Percentiles rank a stretch among this genome's conserved stretches.
Conservation (phyloP, 2,888 invertebrate genomes). For the Mamestra brassicae region DNA sequence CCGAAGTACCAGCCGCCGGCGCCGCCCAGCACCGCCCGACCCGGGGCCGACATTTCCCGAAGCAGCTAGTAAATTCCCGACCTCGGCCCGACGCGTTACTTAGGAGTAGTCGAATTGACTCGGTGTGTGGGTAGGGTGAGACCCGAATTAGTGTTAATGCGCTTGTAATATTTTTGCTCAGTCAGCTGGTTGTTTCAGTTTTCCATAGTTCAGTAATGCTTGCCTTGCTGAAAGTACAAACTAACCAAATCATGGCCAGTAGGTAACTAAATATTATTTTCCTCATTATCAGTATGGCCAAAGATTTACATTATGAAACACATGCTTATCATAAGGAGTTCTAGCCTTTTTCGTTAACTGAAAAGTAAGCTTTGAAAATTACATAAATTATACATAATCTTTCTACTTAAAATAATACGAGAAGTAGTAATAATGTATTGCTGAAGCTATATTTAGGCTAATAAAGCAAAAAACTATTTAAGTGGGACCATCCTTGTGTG, state of each 20-base stretch:
- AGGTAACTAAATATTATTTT: slow-evolving; percentile 33
- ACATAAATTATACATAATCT: background rate
- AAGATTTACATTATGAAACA: slow-evolving; percentile 57
- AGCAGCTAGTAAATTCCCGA: slow-evolving; percentile 69
- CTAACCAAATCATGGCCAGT: slow-evolving; percentile 64
- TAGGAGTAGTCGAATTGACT: slow-evolving; percentile 57
- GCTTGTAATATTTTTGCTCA: slow-evolving; percentile 55
- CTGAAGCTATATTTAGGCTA: slow-evolving; percentile 8
- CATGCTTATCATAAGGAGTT: slow-evolving; percentile 27
- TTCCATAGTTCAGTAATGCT: slow-evolving; percentile 20
- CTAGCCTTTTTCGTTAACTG: background rate
- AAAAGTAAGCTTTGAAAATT: background rate
- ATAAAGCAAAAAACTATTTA: slow-evolving; percentile 9
- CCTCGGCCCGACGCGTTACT: slow-evolving; percentile 26
- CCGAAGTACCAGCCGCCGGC: slow-evolving; percentile 77
- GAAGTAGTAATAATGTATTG: slow-evolving; percentile 4
- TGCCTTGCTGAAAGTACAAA: slow-evolving; percentile 58
- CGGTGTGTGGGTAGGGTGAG: slow-evolving; percentile 45
- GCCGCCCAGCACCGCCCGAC: slow-evolving; percentile 64
- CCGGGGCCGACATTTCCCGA: slow-evolving; percentile 66
- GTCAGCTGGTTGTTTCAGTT: slow-evolving; percentile 38
- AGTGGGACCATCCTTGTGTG: slow-evolving; percentile 23
- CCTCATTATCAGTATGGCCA: slow-evolving; percentile 47
- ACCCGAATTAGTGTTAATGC: slow-evolving; percentile 53
- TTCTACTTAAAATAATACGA: background rate